phyloP scores from a whole-genome alignment of 2,888 invertebrate genomes.

The Mimas tiliae region DNA sequence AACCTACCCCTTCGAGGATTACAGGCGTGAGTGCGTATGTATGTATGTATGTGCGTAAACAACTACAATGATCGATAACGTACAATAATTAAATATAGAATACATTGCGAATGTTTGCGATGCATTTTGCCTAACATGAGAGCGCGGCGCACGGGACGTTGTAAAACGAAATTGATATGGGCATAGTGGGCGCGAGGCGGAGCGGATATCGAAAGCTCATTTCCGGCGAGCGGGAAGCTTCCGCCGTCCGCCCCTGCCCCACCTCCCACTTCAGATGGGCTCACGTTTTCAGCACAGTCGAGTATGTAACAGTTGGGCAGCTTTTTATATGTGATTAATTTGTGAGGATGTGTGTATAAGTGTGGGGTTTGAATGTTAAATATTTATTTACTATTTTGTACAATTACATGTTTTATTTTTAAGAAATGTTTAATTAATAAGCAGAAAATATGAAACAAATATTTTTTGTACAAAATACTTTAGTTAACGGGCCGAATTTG shows the following conservation, averaged over 20 bases:
- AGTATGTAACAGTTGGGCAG: slow-evolving; percentile 17
- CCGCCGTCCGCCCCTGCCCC: slow-evolving; percentile 37
- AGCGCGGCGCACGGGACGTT: slow-evolving; percentile 36
- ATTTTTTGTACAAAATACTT: too few species aligned
- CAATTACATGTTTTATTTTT: too few species aligned
- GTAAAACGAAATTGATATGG: slow-evolving; percentile 75
- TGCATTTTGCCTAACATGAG: slow-evolving; percentile 43
- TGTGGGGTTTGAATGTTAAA: neutral
- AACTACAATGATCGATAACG: neutral
- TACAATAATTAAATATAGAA: slow-evolving; percentile 26
- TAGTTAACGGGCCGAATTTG: too few species aligned
- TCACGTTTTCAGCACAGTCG: slow-evolving; percentile 22
- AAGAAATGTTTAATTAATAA: too few species aligned
- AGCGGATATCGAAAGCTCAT: slow-evolving; percentile 76
- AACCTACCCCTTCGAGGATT: too few species aligned
- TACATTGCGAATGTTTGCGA: slow-evolving; percentile 44
- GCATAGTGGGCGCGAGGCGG: slow-evolving; percentile 62
- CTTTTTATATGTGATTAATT: slow-evolving; percentile 6
- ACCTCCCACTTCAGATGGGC: slow-evolving; percentile 27
- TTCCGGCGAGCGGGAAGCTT: slow-evolving; percentile 63
- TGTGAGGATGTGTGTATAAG: neutral
- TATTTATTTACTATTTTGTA: neutral
- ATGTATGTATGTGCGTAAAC: too few species aligned
- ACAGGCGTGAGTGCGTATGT: too few species aligned
- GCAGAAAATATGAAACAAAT: too few species aligned